These are phyloP conservation scores for Lepeophtheirus salmonis DNA, from an alignment of 1,140 invertebrate species.

Conservation along the genomic window DNA sequence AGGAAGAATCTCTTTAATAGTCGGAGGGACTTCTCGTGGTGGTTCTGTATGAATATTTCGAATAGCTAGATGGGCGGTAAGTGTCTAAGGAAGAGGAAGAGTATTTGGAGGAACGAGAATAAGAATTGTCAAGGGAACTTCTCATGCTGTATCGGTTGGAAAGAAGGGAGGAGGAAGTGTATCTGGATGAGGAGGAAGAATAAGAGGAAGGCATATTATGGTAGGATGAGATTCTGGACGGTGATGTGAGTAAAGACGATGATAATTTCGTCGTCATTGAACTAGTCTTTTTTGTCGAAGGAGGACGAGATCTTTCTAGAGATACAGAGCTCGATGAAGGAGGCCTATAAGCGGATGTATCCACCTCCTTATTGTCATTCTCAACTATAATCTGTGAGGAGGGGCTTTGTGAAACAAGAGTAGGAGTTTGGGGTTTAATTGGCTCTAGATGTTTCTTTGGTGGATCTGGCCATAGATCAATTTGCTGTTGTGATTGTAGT, in stretches of 20 bases:
- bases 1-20: too few species aligned
- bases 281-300: too few species aligned
- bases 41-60: too few species aligned
- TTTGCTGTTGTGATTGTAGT: background rate
- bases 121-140: background rate
- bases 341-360: background rate
- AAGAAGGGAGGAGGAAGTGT: background rate
- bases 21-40: too few species aligned
- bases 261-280: too few species aligned
- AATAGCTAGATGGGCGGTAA: background rate
- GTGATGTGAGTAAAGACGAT: background rate
- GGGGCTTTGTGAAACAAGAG: background rate
- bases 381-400: too few species aligned
- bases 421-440: background rate
- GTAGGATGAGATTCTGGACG: background rate
- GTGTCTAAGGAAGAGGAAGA: background rate
- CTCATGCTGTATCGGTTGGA: background rate
- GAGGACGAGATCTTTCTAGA: constrained; percentile 6
- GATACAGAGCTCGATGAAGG: background rate
- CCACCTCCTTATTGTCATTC: background rate
- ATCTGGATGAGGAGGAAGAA: background rate
- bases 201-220: background rate
- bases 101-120: background rate
- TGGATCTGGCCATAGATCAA: background rate
- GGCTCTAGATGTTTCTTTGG: background rate